Evolutionary conservation across 2,888 invertebrate species (phyloP), one percentile per base, ranked within the genome.

Genomic region (Lasioglossum calceatum): DNA sequence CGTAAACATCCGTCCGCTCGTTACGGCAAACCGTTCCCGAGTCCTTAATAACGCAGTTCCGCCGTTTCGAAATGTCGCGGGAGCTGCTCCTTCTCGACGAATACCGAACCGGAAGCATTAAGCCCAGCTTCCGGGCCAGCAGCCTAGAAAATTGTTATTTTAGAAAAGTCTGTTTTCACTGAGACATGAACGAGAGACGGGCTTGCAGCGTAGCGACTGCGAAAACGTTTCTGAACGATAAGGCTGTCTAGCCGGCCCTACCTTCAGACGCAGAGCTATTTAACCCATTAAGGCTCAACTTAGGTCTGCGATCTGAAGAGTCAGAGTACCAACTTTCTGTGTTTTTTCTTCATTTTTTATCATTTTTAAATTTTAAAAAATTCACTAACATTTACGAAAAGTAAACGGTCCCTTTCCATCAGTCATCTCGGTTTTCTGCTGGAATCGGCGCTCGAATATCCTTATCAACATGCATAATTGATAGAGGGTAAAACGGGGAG

Each of bases 381-480:
- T 50, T 50, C 5, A 19, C 19, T 19, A 0, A 50, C 50, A 50
- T 50, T 50, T 50, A 50, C 19, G 19, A 47, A 5, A 47, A 50
- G 50, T 19, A 19, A 50, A 50, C 50, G 19, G 50, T 50, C 58
- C 12, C 12, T n/a, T 12, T 23, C 58, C n/a, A 4, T 58, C 58
- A 10, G 58, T 58, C 58, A n/a, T 23, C n/a, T n/a, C 10, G n/a
- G 10, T 58, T 58, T n/a, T n/a, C 61, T 27, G n/a, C 58, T 27
- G 27, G n/a, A 64, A 27, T 27, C 32, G 14, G 64, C 36, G 58
- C 58, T 1, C 14, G 77, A 70, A 79, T 27, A n/a, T 2, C 32
- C 47, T 19, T 76, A 73, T 72, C 50, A 4, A 79, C 50, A 72
- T 64, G 72, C 54, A 72, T 79, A 79, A 75, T 77, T 77, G 74